phyloP scores from a whole-genome alignment of 2,888 invertebrate species.

The Epinotia demarniana region DNA sequence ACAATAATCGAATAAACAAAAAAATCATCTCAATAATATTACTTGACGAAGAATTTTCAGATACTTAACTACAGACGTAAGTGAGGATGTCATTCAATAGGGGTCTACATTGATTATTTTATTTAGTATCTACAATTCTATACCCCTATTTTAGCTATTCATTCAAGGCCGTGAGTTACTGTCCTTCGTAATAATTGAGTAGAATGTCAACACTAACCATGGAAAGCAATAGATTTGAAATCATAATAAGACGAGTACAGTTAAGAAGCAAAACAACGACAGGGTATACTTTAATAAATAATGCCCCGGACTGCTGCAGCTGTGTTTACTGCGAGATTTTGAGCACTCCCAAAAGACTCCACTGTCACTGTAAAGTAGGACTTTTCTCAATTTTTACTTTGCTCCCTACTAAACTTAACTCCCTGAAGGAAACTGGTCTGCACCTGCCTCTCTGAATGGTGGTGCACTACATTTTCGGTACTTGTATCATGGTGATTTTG shows the following conservation, averaged over 20 bases:
- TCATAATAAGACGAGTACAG: conserved; percentile 21
- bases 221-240: conserved; percentile 12
- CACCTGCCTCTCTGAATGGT: no score
- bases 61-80: not conserved
- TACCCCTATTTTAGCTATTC: no score
- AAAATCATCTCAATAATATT: not conserved
- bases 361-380: conserved; percentile 20
- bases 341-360: conserved; percentile 28
- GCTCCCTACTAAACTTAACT: not conserved
- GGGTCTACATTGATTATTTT: no score
- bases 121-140: no score
- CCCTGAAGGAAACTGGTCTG: conserved; percentile 10
- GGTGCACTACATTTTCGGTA: not conserved
- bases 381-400: conserved; percentile 34
- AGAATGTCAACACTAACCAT: conserved; percentile 14
- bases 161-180: not conserved
- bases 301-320: conserved; percentile 23
- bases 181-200: conserved; percentile 14
- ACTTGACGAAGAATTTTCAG: not conserved
- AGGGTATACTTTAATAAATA: conserved; percentile 37
- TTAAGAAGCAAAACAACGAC: conserved; percentile 20
- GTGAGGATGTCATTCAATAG: not conserved
- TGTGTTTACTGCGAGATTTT: conserved; percentile 33
- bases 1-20: no score
- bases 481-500: not conserved